Conservation (phyloP, 2,797 vertebrate genomes). For the Coracias cyanogaster region DNA sequence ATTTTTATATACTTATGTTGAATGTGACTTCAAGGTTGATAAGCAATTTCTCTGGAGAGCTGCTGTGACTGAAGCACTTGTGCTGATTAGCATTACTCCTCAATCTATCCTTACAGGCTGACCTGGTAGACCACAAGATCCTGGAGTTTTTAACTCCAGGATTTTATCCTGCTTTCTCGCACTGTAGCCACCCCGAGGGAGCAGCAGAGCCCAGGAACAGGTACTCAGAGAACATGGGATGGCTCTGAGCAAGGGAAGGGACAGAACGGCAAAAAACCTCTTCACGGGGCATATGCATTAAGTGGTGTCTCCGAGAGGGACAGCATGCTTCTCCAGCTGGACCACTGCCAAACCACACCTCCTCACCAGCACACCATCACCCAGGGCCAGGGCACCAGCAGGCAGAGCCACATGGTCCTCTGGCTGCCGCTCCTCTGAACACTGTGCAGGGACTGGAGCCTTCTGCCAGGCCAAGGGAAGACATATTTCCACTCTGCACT, state of each 20-base stretch:
- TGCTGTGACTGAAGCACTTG: slow-evolving; percentile 8
- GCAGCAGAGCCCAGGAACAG: background rate
- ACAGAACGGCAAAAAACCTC: background rate
- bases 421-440: rapidly evolving
- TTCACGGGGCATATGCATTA: rapidly evolving
- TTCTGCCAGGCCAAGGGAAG: rapidly evolving
- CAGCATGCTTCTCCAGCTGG: background rate
- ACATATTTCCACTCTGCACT: rapidly evolving
- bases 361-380: background rate
- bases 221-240: background rate
- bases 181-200: background rate
- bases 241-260: background rate
- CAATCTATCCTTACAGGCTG: background rate
- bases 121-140: background rate
- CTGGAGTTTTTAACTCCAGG: background rate
- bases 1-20: background rate
- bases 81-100: background rate
- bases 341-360: background rate
- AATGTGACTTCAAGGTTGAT: background rate
- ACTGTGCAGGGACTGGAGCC: background rate
- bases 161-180: background rate
- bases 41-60: background rate
- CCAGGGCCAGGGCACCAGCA: rapidly evolving
- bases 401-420: background rate
- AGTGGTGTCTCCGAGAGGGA: background rate